Percentiles rank a stretch among this genome's conserved stretches.
Conservation (phyloP, 2,888 invertebrate genomes). For the Vandiemenella viatica region DNA sequence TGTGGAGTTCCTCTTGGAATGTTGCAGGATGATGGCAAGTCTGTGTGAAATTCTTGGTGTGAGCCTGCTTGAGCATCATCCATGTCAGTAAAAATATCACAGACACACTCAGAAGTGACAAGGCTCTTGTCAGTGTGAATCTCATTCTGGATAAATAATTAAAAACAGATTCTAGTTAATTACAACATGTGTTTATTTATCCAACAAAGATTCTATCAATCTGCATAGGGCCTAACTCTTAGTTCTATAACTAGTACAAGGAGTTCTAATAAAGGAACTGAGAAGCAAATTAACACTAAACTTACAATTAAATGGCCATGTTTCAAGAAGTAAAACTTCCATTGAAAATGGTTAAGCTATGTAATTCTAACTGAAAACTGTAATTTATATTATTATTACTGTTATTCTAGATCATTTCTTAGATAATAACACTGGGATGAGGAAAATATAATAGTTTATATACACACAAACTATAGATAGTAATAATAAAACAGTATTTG, state of each 20-base stretch:
- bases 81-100: conserved; percentile 20
- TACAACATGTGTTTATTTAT: neutral
- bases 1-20: conserved; percentile 24
- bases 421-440: too few species aligned
- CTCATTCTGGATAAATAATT: conserved; percentile 19
- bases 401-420: too few species aligned
- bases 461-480: too few species aligned
- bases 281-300: neutral
- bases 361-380: neutral
- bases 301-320: neutral
- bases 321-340: neutral
- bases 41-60: conserved; percentile 19
- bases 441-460: too few species aligned
- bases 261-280: too few species aligned
- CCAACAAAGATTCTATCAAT: too few species aligned
- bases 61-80: conserved; percentile 20
- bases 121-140: conserved; percentile 20
- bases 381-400: too few species aligned
- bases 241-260: too few species aligned
- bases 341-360: neutral
- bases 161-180: neutral
- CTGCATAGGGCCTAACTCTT: too few species aligned
- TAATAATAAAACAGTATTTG: too few species aligned
- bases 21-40: conserved; percentile 24
- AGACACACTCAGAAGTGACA: conserved; percentile 18